These are phyloP conservation scores for Heterotilapia buettikoferi DNA, from an alignment of 2,113 vertebrate species.

Conservation along the genomic window DNA sequence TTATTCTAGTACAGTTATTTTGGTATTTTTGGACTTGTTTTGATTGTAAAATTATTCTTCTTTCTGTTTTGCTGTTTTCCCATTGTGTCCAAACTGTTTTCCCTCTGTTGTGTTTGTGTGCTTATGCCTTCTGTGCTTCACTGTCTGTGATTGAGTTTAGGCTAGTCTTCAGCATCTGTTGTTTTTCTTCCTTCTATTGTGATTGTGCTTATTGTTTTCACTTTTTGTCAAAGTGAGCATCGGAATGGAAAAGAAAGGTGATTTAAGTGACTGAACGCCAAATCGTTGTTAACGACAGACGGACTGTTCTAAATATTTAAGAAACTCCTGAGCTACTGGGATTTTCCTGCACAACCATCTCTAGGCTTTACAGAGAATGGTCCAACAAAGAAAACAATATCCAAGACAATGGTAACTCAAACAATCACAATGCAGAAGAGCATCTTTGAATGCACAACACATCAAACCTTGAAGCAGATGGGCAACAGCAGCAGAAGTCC, in stretches of 20 bases:
- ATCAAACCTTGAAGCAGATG: not conserved
- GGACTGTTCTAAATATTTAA: not conserved
- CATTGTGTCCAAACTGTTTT: not conserved
- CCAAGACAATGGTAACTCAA: not conserved
- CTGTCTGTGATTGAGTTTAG: not conserved
- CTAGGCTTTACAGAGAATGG: not conserved
- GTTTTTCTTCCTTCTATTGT: not conserved
- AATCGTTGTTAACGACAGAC: not conserved
- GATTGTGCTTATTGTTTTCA: not conserved
- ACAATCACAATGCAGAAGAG: not conserved
- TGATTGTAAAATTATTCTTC: not conserved
- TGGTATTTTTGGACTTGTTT: not conserved
- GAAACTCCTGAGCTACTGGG: not conserved
- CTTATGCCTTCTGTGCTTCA: not conserved
- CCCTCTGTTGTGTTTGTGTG: not conserved
- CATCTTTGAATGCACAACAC: not conserved
- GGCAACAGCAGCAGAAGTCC: not conserved
- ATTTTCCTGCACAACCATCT: not conserved
- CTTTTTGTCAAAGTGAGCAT: not conserved
- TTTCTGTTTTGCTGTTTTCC: not conserved
- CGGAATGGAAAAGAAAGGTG: not conserved
- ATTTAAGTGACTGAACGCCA: not conserved
- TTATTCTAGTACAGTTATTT: not conserved
- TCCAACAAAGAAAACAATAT: not conserved
- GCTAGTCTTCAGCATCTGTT: not conserved